phyloP scores from a whole-genome alignment of 2,113 vertebrate genomes.

The Desmodus rotundus region DNA sequence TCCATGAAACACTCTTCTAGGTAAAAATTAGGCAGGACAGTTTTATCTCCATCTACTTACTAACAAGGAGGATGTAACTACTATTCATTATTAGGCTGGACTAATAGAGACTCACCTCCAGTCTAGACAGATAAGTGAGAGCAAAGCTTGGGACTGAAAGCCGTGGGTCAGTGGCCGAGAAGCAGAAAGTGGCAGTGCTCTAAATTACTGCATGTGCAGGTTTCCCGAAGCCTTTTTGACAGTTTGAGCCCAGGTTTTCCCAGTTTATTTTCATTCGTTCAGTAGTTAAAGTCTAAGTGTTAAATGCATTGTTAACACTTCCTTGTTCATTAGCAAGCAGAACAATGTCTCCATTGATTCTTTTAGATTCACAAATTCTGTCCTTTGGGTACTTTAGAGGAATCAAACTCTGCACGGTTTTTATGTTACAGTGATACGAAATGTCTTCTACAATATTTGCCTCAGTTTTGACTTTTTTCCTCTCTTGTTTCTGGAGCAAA shows the following conservation, averaged over 20 bases:
- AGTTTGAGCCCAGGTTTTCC: background rate
- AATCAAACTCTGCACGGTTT: background rate
- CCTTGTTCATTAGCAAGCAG: conserved; percentile 53
- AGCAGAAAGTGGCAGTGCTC: background rate
- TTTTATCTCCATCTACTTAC: background rate
- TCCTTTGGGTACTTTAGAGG: background rate
- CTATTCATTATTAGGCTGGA: background rate
- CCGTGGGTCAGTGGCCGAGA: background rate
- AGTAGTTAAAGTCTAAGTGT: conserved; percentile 53
- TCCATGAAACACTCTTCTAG: background rate
- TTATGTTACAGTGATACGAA: background rate
- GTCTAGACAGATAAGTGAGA: background rate
- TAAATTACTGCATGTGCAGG: background rate
- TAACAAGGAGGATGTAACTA: background rate
- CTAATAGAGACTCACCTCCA: background rate
- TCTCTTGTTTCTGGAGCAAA: background rate
- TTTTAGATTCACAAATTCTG: conserved; percentile 17
- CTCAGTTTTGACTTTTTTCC: background rate
- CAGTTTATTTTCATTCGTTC: conserved; percentile 38
- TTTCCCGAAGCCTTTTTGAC: conserved; percentile 15
- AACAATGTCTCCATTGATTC: conserved; percentile 36
- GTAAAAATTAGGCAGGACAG: background rate
- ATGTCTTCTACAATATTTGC: background rate
- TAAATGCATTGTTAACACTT: conserved; percentile 60
- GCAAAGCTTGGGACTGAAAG: background rate